Evolutionary conservation across 2,113 vertebrate species (phyloP), one percentile per base, ranked within the genome.

Genomic region (Physeter macrocephalus): DNA sequence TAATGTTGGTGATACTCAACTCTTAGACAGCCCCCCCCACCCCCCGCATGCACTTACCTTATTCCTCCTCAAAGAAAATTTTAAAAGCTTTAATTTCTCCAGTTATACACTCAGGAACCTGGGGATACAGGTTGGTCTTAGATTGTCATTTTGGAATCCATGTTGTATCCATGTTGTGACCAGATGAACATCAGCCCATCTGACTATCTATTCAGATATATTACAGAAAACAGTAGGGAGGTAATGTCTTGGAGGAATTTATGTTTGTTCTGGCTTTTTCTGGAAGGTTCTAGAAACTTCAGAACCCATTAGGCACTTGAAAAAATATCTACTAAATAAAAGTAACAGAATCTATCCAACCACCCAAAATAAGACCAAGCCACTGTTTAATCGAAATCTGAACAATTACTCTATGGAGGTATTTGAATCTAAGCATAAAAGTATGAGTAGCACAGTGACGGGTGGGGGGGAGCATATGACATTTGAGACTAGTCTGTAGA

Each of bases 201-300:
- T 2, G 20, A 89, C 36, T n/a, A 20, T n/a, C 9, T 27, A 7
- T 84, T 61, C 23, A 83, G 43, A 52, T 46, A 43, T 34, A 9
- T 87, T 90, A 80, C 3, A 27, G 21, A 49, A 94, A 89, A 36
- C 29, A 25, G 17, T n/a, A 39, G 17, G 57, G 21, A 66, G 4
- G 27, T 27, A 54, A 54, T 57, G 15, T 62, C 36, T 36, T 14
- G 2, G 62, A 71, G 85, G 64, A 39, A 59, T 86, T 78, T 57
- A 66, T 2, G 5, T 86, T 95, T 36, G 5, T 86, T 90, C 31
- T 86, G 23, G 23, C 27, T 67, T 82, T 57, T 90, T 86, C 54
- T 62, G 18, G 46, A 84, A 94, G 1, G 21, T 93, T 72, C 41
- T 62, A 87, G 49, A 86, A 85, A 36, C 39, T 83, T 93, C 12